A percentile compares a stretch with the other conserved stretches of the same genome.
Evolutionary conservation across 2,797 vertebrate genomes (phyloP).

Genomic region (Neopelma chrysocephalum): DNA sequence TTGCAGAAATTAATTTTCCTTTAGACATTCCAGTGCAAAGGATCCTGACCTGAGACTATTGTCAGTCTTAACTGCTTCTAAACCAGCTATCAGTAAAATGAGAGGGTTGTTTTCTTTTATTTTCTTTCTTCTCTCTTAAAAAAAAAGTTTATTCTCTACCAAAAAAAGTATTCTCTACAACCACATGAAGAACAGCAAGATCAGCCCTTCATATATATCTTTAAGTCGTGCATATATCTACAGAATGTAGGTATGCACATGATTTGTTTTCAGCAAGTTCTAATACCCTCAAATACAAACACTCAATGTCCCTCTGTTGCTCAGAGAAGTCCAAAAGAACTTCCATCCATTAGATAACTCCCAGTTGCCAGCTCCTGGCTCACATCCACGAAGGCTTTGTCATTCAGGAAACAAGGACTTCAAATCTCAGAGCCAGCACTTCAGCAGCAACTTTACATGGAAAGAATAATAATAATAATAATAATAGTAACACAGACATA

Average conservation of each 20-base stretch:
- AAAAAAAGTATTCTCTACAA: neutral
- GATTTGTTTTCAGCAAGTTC: neutral
- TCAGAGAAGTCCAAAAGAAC: neutral
- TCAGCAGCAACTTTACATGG: neutral
- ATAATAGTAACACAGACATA: neutral
- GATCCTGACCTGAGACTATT: neutral
- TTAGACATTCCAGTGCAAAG: neutral
- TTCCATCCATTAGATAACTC: neutral
- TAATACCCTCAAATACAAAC: neutral
- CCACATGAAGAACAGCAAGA: neutral
- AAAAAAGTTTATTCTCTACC: neutral
- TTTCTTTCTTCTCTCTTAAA: neutral
- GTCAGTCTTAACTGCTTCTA: neutral
- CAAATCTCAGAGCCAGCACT: neutral
- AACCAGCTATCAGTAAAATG: neutral
- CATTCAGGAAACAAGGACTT: neutral
- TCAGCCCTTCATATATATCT: neutral
- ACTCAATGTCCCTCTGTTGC: neutral
- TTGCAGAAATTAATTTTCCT: constrained; percentile 19
- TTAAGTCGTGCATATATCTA: neutral
- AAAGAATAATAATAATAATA: neutral
- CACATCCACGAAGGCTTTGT: neutral
- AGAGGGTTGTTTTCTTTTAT: neutral
- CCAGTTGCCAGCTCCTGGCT: neutral
- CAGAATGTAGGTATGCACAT: neutral